A percentile compares a stretch with the other conserved stretches of the same genome.
Conservation (phyloP, 2,888 invertebrate species). For the Branchipolynoe longqiensis region DNA sequence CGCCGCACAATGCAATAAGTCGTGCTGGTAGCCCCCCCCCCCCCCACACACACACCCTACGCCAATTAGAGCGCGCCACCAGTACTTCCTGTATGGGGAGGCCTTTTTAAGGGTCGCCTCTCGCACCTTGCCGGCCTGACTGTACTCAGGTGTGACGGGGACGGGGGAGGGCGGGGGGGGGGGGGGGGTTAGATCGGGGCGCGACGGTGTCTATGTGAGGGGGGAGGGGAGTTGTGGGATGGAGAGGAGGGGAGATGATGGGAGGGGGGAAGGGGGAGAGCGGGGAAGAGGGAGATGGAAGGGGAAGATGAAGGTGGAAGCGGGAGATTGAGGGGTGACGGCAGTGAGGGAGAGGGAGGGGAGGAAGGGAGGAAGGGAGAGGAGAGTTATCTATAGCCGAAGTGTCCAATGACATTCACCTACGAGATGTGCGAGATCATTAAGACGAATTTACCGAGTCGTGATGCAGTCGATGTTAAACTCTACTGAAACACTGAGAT, state of each 20-base stretch:
- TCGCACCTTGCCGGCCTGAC: constrained; percentile 4
- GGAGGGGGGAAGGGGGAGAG: not conserved
- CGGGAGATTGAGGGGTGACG: not conserved
- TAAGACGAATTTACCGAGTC: too few species aligned
- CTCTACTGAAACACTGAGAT: too few species aligned
- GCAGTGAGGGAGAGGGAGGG: not conserved
- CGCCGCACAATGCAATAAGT: constrained; percentile 47
- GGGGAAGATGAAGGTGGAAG: not conserved
- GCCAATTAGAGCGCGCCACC: constrained; percentile 47
- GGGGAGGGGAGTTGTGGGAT: not conserved
- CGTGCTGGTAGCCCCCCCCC: constrained; percentile 28
- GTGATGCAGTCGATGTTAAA: too few species aligned
- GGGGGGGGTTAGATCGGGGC: too few species aligned
- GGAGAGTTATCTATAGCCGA: too few species aligned
- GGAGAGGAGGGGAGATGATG: not conserved
- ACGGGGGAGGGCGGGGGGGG: not conserved
- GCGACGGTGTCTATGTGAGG: too few species aligned
- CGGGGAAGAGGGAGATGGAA: not conserved
- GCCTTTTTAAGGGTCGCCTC: too few species aligned
- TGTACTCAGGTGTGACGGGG: not conserved
- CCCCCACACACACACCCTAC: constrained; percentile 7
- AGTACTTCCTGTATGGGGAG: constrained; percentile 44
- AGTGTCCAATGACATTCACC: too few species aligned
- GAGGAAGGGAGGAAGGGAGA: not conserved
- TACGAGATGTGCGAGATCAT: too few species aligned